Evolutionary conservation across 2,797 vertebrate species (phyloP), one percentile per base, ranked within the genome.

Genomic region (Prionace glauca): DNA sequence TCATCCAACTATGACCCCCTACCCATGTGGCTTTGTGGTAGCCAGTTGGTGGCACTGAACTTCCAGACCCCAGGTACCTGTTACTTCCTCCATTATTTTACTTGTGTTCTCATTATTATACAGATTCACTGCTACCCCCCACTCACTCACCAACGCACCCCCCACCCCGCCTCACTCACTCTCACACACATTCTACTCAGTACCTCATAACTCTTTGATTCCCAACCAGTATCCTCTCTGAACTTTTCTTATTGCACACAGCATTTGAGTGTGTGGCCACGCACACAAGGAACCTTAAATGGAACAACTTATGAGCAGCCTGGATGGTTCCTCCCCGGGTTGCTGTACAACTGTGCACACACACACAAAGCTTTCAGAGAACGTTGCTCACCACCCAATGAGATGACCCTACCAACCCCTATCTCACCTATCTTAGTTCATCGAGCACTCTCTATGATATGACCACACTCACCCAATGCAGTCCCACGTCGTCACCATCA

Each of bases 11-110:
- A 99, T 0, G 99, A 99, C 97, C 99, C 99, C 0, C 96, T 99
- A 96, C 98, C 99, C 97, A 99, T 99, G 99, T 99, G 99, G 99
- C 98, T 99, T 96, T 99, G 99, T 0, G 99, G 99, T 72, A 99
- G 99, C 96, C 99, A 99, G 97, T 97, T 99, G 96, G 99, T 99
- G 79, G 99, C 99, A 0, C 98, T 99, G 96, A 99, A 99, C 98
- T 99, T 99, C 97, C 99, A 99, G 97, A 99, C 99, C 11, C 98
- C 99, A 97, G 99, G 99, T 99, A 96, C 96, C 96, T 36, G 22
- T 11, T 93, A 22, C 32, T 9, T 69, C 69, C 7, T 88, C 50
- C 45, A 60, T 32, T 60, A 16, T 62, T 60, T 65, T 93, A n/a
- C 20, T 26, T 71, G 24, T 69, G 2, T 26, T 26, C 29, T 18